phyloP scores from a whole-genome alignment of 2,797 vertebrate species.

The Trachurus trachurus region DNA sequence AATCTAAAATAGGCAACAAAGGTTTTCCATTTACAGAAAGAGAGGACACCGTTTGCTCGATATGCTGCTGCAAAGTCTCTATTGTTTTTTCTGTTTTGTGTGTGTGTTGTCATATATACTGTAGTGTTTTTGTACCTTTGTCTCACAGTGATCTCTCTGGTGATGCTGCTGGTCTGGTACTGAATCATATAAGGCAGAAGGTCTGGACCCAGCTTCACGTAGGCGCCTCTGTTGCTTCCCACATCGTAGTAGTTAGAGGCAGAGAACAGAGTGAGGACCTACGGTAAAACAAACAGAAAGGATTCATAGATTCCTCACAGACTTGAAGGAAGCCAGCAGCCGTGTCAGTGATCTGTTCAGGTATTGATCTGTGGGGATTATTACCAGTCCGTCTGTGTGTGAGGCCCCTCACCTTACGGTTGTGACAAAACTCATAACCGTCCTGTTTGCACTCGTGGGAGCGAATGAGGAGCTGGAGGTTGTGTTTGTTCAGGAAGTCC shows the following conservation, averaged over 20 bases:
- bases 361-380: not conserved
- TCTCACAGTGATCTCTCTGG: constrained; percentile 88
- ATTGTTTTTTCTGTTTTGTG: no score
- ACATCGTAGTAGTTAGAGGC: constrained; percentile 95
- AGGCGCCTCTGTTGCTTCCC: constrained; percentile 97
- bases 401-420: constrained; percentile 86
- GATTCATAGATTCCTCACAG: not conserved
- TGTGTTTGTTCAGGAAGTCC: constrained; percentile 89
- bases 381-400: not conserved
- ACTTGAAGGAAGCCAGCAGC: not conserved
- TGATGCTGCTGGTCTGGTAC: constrained; percentile 92
- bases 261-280: constrained; percentile 88
- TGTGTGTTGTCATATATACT: no score
- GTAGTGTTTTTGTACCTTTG: constrained; percentile 85
- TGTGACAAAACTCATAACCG: constrained; percentile 96
- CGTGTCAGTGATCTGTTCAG: not conserved
- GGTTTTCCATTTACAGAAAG: no score
- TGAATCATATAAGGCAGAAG: constrained; percentile 93
- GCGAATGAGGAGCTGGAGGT: constrained; percentile 92
- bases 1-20: no score
- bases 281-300: not conserved
- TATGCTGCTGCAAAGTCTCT: no score
- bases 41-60: no score
- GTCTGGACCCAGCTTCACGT: constrained; percentile 92
- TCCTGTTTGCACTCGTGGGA: constrained; percentile 97